Base-by-base conservation (phyloP, 2,888 invertebrate genomes). In the Pachydiplax longipennis region DNA sequence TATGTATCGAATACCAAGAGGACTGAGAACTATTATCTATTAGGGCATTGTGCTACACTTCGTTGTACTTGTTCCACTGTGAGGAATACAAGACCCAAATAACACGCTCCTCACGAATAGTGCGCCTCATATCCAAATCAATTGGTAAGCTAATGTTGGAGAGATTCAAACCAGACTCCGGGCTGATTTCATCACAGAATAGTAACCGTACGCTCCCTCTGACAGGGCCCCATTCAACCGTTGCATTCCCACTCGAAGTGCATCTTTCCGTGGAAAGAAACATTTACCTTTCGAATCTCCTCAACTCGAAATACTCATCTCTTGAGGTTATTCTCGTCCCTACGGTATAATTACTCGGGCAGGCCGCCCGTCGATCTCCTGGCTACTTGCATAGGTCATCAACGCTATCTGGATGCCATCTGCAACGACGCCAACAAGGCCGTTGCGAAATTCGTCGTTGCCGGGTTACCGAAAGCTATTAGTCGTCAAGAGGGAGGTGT, bases 271-370 rank as follows among this genome's bases (percentile, higher is more conserved):
- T 8, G 44, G 8, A 44, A 44, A 44, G 44, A 73, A 73, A 73
- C 73, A 31, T 31, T 25, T 73, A 12, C 31, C 73, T 73, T 8
- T 25, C 73, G 25, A 8, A 22, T n/a, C 22, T 61, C 22, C 4
- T 61, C 61, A n/a, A 8, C 73, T 31, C 73, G 25, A 53, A n/a
- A 31, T 73, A 73, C 73, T 73, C 73, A 13, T 31, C 73, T 73
- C n/a, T n/a, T 0, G 25, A 31, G 25, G n/a, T 73, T 73, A 73
- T 73, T 73, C 73, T 31, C 8, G 73, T 73, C 31, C 73, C 4
- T 12, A 2, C 10, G 25, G 61, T 87, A 87, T 87, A 87, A 87
- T 87, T 87, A 87, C 87, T 15, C 53, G 83, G 83, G 31, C 87
- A 61, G 53, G 5, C 35, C 18, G 58, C 82, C 53, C 82, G 53